Conservation (phyloP, 2,888 invertebrate species). For the Drosophila mulleri region DNA sequence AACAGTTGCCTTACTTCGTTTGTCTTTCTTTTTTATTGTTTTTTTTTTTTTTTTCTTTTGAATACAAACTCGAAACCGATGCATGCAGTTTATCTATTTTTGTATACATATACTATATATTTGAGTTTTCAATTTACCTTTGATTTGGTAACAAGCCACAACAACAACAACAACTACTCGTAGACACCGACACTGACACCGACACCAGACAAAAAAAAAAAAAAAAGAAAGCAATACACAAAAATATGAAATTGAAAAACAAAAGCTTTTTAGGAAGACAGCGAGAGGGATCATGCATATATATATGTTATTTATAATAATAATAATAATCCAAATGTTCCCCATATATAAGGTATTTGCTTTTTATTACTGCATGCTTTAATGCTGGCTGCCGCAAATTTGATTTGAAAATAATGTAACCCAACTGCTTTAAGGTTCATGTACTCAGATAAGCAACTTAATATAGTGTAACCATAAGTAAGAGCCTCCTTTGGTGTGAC, state of each 20-base stretch:
- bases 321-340: slow-evolving; percentile 20
- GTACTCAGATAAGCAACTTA: slow-evolving; percentile 24
- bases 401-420: slow-evolving; percentile 47
- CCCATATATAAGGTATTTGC: slow-evolving; percentile 16
- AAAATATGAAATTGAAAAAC: slow-evolving; percentile 3
- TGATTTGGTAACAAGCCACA: slow-evolving; percentile 43
- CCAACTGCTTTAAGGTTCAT: slow-evolving; percentile 59
- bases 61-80: slow-evolving; percentile 34
- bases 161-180: slow-evolving; percentile 10
- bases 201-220: slow-evolving; percentile 25
- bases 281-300: slow-evolving; percentile 20
- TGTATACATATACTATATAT: slow-evolving; percentile 26
- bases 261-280: slow-evolving; percentile 22
- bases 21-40: slow-evolving; percentile 11
- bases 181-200: slow-evolving; percentile 49
- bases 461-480: slow-evolving; percentile 17
- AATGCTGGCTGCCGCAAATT: slow-evolving; percentile 84
- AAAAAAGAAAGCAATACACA: slow-evolving; percentile 20
- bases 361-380: slow-evolving; percentile 79
- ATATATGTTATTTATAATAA: slow-evolving; percentile 2
- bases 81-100: slow-evolving; percentile 64
- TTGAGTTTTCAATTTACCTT: slow-evolving; percentile 50
- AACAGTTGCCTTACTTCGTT: slow-evolving; percentile 31
- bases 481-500: slow-evolving; percentile 54
- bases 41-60: slow-evolving; percentile 1